Evolutionary conservation across 1,140 invertebrate genomes (phyloP), one percentile per base, ranked within the genome.

Genomic region (Lethrus apterus): DNA sequence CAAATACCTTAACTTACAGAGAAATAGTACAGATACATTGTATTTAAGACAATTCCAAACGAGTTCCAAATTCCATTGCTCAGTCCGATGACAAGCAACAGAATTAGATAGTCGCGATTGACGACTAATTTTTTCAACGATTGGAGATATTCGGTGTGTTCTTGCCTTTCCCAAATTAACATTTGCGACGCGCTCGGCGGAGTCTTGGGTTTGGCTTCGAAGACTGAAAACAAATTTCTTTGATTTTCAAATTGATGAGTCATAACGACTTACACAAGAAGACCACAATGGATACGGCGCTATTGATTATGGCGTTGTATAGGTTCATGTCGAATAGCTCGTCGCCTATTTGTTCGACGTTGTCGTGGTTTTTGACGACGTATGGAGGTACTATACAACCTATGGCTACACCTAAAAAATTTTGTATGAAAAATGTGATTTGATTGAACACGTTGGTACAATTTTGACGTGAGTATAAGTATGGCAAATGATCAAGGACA

Each of bases 251-350:
- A 41, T 13, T 24, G 11, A 18, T 48, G 24, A 13, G 15, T 44
- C n/a, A 45, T 19, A 47, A n/a, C n/a, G 33, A 70, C 70, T 69
- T 72, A 86, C 83, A 70, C 26, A 79, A 52, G 20, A 83, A n/a
- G 19, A 82, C 70, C 2, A 76, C 40, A 2, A 79, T 14, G 29
- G 85, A 75, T 34, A 46, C 43, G 13, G 26, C 30, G 2, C 30
- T 34, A 0, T 34, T 48, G 4, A 79, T 35, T 7, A 70, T 67
- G 8, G 80, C 81, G 11, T 78, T 71, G 1, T 58, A 65, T 48
- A 77, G 47, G 17, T 66, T 69, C 29, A 74, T 60, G 3, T 35
- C 18, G 5, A 52, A 64, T 4, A 75, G 50, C 46, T 69, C 66
- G 2, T 46, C 9, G 1, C 62, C 64, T 9, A 71, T 63, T 2